These are phyloP conservation scores for Batillaria attramentaria DNA, from an alignment of 1,140 invertebrate genomes.

Conservation along the genomic window DNA sequence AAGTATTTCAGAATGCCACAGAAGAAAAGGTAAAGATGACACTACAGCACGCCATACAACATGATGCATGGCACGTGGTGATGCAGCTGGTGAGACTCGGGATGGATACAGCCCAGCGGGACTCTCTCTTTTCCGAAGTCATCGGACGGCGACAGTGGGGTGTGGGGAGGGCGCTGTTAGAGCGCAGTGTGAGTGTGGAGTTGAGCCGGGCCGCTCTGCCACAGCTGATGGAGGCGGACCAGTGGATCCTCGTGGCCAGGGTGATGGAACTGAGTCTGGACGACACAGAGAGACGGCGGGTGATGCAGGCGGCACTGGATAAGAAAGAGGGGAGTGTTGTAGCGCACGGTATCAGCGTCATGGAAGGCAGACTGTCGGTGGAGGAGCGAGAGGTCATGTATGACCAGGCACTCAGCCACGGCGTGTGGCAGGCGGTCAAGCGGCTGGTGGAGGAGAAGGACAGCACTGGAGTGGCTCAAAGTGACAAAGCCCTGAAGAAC, in stretches of 20 bases:
- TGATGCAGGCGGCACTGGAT: not conserved
- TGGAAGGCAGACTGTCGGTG: not conserved
- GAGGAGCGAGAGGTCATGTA: not conserved
- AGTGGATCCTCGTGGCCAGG: not conserved
- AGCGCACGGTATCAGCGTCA: not conserved
- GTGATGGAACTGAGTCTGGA: not conserved
- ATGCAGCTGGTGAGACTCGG: not conserved
- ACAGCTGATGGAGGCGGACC: not conserved
- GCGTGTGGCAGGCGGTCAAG: not conserved
- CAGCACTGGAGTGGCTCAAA: not conserved
- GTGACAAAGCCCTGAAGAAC: not conserved
- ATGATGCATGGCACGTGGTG: conserved; percentile 12
- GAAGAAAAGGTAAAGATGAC: too few relatives aligned
- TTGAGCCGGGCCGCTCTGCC: not conserved
- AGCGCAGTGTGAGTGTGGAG: not conserved
- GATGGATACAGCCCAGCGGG: not conserved
- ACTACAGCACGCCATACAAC: too few relatives aligned
- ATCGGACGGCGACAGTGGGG: not conserved
- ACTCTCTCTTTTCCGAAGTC: not conserved
- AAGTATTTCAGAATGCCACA: too few relatives aligned
- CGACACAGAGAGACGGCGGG: not conserved
- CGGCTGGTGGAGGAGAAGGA: not conserved
- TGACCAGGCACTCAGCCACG: not conserved
- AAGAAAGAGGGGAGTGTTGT: not conserved
- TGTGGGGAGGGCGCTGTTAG: not conserved